These are phyloP conservation scores for Shargacucullia verbasci DNA, from an alignment of 2,888 invertebrate species.

Conservation along the genomic window DNA sequence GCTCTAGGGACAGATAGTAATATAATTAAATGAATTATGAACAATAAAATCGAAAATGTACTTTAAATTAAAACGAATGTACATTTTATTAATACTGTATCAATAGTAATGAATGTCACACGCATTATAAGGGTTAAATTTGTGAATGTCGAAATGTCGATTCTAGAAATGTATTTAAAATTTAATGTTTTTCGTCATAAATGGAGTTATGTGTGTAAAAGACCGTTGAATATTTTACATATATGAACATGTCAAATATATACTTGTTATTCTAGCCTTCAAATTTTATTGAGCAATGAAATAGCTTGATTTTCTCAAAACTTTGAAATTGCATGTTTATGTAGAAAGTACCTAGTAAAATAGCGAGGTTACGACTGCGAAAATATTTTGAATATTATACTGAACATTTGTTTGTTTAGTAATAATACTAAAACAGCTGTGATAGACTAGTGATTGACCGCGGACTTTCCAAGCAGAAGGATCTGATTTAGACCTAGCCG, in stretches of 20 bases:
- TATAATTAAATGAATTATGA: constrained; percentile 41
- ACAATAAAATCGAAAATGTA: constrained; percentile 30
- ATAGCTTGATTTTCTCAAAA: neutral
- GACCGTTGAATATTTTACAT: constrained; percentile 28
- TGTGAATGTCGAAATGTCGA: constrained; percentile 19
- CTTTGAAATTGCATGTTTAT: neutral
- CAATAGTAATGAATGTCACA: constrained; percentile 14
- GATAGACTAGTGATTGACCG: no score
- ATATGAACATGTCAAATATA: constrained; percentile 1
- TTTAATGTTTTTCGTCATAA: constrained; percentile 16
- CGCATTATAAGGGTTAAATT: constrained; percentile 5
- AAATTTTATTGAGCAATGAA: neutral
- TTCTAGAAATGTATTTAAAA: constrained; percentile 15
- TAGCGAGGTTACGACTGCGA: no score
- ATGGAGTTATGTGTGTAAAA: constrained; percentile 20
- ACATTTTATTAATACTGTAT: constrained; percentile 18
- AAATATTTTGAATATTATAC: no score
- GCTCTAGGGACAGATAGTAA: constrained; percentile 9
- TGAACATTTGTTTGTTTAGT: no score
- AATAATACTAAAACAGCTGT: no score
- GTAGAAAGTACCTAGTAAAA: neutral
- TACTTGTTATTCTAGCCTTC: neutral
- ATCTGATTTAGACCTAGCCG: no score
- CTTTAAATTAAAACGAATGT: constrained; percentile 38
- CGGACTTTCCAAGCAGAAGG: no score